These are phyloP conservation scores for Sakesphorus luctuosus DNA, from an alignment of 2,113 vertebrate species.

Conservation along the genomic window DNA sequence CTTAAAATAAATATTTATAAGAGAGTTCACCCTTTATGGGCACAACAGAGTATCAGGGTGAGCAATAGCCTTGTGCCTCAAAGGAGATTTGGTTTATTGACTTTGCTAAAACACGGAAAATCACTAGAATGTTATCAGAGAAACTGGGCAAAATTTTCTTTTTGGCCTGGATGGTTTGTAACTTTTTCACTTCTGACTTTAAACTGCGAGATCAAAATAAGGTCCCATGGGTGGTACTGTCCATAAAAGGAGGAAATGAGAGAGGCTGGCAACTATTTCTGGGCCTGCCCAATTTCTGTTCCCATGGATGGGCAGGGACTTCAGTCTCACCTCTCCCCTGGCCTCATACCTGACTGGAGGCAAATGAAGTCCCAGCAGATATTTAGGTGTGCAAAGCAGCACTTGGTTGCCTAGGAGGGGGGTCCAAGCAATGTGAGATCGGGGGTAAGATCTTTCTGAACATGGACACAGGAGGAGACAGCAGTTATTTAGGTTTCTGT, in stretches of 20 bases:
- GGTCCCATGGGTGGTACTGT: not conserved
- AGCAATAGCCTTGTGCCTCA: not conserved
- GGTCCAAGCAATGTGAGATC: not conserved
- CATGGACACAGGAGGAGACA: not conserved
- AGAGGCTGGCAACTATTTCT: not conserved
- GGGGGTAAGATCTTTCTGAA: not conserved
- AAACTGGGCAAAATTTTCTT: not conserved
- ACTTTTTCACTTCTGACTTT: not conserved
- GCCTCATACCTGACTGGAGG: rapidly evolving
- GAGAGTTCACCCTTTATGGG: not conserved
- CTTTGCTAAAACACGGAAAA: not conserved
- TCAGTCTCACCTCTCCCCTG: not conserved
- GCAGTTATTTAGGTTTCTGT: not conserved
- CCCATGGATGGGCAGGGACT: not conserved
- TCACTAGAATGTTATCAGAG: not conserved
- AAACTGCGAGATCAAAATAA: not conserved
- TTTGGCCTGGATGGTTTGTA: not conserved
- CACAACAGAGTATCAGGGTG: not conserved
- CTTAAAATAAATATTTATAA: not conserved
- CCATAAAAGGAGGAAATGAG: not conserved
- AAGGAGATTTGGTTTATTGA: not conserved
- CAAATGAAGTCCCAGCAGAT: not conserved
- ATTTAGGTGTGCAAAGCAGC: not conserved
- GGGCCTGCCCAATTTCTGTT: not conserved
- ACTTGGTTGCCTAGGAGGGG: not conserved